Evolutionary conservation across 2,888 invertebrate genomes (phyloP), one percentile per base, ranked within the genome.

Genomic region (Oligia fasciuncula): DNA sequence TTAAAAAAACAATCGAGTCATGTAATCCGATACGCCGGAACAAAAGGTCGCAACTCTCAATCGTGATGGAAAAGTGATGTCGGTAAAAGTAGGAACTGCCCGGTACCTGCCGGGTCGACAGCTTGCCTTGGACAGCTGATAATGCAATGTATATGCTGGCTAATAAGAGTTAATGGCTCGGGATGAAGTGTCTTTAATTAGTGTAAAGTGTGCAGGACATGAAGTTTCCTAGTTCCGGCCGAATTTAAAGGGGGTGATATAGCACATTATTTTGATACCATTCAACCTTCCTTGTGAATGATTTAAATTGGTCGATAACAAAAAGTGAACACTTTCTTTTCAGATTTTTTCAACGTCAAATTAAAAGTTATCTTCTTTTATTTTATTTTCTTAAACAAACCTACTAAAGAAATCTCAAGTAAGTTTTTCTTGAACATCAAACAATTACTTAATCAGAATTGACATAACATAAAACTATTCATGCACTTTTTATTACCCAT

Each of bases 31-130:
- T 68, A 79, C 73, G 40, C 73, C 77, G 80, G 73, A 80, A 87
- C 73, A 65, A 80, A 62, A 84, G 60, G 69, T 65, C 51, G 51
- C 14, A 60, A 4, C 62, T 69, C 71, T n/a, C 62, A 60, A 63
- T 70, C 62, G 29, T 29, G 29, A 62, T 49, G 23, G 2, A 66
- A 6, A 29, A 29, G 46, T 80, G 63, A 68, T 74, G 54, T 66
- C 46, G 60, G 85, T 84, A 84, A 87, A 80, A 85, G 85, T 81
- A 84, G 87, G 85, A 85, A 85, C 87, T 84, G 63, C 19, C 17
- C 17, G 0, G 2, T 14, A 14, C 29, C 40, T 29, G 49, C 23
- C 74, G 62, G 87, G 85, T 85, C 81, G 51, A 81, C 9, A 57
- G 81, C 57, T 87, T 63, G 60, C 85, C 87, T 85, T 87, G 85